Evolutionary conservation across 2,113 vertebrate species (phyloP), one percentile per base, ranked within the genome.

Genomic region (Vireo altiloquus): DNA sequence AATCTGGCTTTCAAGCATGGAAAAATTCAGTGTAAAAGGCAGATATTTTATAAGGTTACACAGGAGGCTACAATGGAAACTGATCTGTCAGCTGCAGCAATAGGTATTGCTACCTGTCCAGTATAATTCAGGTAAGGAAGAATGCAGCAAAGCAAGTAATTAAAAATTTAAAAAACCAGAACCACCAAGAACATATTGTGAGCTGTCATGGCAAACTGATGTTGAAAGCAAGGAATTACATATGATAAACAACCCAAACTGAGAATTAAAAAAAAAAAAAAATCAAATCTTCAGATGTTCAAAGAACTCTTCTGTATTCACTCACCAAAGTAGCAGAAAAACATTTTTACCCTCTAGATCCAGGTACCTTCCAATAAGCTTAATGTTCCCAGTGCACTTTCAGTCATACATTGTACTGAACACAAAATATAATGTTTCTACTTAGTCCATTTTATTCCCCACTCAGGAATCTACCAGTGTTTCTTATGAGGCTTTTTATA

Each of bases 21-120:
- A 96, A 97, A 94, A 89, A 80, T 15, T 84, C 87, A 42, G 13
- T 28, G 27, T n/a, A 64, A 84, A 91, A 91, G 24, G 54, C 15
- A 7, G 74, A 46, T 37, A 9, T 68, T 95, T 92, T 53, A 61
- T 47, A 47, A 52, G 59, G 28, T 85, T 61, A 77, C 39, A 53
- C 19, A 72, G 50, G 35, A 82, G 61, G 49, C 69, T 96, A 82
- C 40, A 94, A 42, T 53, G 69, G 79, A 94, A 94, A 94, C 49
- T 68, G 47, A 88, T 66, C 82, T 81, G 42, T 56, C 76, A 86
- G 54, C 77, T 78, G 49, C 68, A 83, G 59, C 81, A 76, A 35
- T 13, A 83, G 71, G 54, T 81, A 71, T 50, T 61, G 56, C 53
- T 93, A 86, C 68, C 64, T 82, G 77, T 47, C 68, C 14, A 40